These are phyloP conservation scores for Brachionus koreanus DNA, from an alignment of 1,140 invertebrate species.

Conservation along the genomic window DNA sequence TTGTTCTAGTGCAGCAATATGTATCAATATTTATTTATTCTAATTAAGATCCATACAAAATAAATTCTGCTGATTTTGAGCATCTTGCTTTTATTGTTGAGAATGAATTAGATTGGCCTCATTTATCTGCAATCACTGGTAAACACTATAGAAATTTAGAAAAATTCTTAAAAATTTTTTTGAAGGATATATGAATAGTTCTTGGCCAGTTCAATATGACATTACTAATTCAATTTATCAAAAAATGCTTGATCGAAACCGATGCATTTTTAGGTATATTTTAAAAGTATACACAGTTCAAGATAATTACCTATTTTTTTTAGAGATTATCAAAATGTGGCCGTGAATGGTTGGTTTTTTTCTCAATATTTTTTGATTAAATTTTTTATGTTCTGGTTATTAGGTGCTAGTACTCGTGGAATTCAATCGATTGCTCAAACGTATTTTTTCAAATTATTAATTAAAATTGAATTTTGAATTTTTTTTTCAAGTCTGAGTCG, in stretches of 20 bases:
- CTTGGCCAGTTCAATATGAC: slow-evolving; percentile 51
- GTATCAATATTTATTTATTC: too few species aligned
- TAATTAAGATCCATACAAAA: slow-evolving; percentile 2
- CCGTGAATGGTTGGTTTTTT: slow-evolving; percentile 57
- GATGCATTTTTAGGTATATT: slow-evolving; percentile 58
- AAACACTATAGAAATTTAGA: slow-evolving; percentile 48
- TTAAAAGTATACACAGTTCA: neutral
- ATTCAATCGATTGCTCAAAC: slow-evolving; percentile 13
- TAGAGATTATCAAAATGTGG: slow-evolving; percentile 62
- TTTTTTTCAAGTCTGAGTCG: neutral
- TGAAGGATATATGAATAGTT: slow-evolving; percentile 47
- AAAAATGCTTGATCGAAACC: slow-evolving; percentile 54
- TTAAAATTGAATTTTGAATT: neutral
- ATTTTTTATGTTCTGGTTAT: slow-evolving; percentile 43
- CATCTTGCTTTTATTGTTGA: slow-evolving; percentile 55
- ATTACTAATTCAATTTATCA: slow-evolving; percentile 54
- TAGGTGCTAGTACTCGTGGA: slow-evolving; percentile 54
- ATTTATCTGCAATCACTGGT: slow-evolving; percentile 61
- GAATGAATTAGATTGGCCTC: slow-evolving; percentile 63
- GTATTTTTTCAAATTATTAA: neutral
- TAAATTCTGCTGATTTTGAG: slow-evolving; percentile 52
- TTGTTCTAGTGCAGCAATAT: too few species aligned
- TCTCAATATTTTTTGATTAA: neutral
- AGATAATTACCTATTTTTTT: neutral
- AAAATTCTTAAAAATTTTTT: slow-evolving; percentile 30